Evolutionary conservation across 64 coral and sea anemone species (phyloP).

Genomic region (Porites australiensis): DNA sequence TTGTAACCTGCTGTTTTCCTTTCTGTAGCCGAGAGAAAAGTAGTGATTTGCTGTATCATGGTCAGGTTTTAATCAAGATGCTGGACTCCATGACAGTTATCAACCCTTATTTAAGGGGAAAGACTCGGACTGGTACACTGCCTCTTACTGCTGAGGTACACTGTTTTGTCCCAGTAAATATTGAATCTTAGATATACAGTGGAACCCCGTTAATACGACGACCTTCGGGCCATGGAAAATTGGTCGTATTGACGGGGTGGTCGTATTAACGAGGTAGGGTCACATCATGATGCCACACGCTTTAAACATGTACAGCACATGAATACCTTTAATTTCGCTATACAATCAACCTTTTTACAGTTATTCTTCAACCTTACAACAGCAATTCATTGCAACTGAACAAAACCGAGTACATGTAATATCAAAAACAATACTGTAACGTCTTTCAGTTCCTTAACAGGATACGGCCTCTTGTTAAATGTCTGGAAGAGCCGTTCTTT

Average conservation of each 20-base stretch:
- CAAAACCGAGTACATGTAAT: too few species aligned
- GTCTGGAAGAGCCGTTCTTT: neutral
- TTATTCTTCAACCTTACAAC: slow-evolving; percentile 16
- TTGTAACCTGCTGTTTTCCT: neutral
- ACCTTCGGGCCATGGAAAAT: too few species aligned
- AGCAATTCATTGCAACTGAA: slow-evolving; percentile 21
- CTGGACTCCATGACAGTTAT: slow-evolving; percentile 73
- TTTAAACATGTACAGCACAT: too few species aligned
- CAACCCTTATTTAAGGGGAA: slow-evolving; percentile 17
- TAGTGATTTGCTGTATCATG: slow-evolving; percentile 28
- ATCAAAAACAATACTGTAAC: too few species aligned
- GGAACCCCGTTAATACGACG: too few species aligned
- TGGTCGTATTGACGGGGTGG: too few species aligned
- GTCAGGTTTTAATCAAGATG: slow-evolving; percentile 64
- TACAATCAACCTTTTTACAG: too few species aligned
- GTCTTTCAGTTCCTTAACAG: slow-evolving; percentile 21
- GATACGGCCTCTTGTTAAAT: slow-evolving; percentile 13
- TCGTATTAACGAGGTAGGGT: too few species aligned
- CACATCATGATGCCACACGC: too few species aligned
- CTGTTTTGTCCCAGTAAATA: neutral
- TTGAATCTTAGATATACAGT: neutral
- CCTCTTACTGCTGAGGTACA: slow-evolving; percentile 71
- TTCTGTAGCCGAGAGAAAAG: slow-evolving; percentile 72
- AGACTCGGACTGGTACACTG: slow-evolving; percentile 34
- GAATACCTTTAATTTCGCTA: too few species aligned